Percentiles rank a stretch among this genome's conserved stretches.
These are phyloP conservation scores for Arctia plantaginis DNA, from an alignment of 2,888 invertebrate genomes.

Conservation along the genomic window DNA sequence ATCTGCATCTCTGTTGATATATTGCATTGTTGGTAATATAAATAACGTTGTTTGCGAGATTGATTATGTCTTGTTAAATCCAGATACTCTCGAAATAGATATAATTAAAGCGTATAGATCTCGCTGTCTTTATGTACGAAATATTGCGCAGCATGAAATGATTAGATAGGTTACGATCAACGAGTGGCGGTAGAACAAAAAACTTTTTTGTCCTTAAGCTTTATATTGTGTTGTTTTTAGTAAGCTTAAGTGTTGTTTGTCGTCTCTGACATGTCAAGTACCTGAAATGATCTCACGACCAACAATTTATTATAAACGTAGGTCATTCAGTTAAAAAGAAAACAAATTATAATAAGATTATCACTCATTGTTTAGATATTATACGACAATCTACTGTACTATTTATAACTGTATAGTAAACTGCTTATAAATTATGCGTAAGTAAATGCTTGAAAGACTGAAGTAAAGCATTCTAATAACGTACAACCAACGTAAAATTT, in stretches of 20 bases:
- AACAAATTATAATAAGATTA: neutral
- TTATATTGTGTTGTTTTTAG: neutral
- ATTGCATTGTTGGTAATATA: neutral
- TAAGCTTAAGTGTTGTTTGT: neutral
- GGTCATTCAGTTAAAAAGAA: neutral
- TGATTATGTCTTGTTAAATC: neutral
- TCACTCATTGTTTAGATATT: neutral
- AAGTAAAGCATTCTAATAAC: slow-evolving; percentile 43
- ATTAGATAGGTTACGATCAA: neutral
- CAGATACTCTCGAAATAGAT: neutral
- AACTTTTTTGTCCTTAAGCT: neutral
- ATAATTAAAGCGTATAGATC: no score
- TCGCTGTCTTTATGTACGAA: neutral
- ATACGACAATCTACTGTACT: slow-evolving; percentile 1
- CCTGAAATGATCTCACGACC: slow-evolving; percentile 4
- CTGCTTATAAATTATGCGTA: slow-evolving; percentile 38
- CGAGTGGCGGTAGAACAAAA: neutral
- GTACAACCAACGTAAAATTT: slow-evolving; percentile 34
- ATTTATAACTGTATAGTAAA: slow-evolving; percentile 31
- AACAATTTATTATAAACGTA: neutral
- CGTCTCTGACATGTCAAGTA: neutral
- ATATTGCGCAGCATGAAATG: neutral
- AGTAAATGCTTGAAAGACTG: slow-evolving; percentile 50
- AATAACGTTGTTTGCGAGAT: neutral
- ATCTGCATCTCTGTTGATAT: neutral